A percentile compares a stretch with the other conserved stretches of the same genome.
These are phyloP conservation scores for Carassius carassius DNA, from an alignment of 2,113 vertebrate species.

Conservation along the genomic window DNA sequence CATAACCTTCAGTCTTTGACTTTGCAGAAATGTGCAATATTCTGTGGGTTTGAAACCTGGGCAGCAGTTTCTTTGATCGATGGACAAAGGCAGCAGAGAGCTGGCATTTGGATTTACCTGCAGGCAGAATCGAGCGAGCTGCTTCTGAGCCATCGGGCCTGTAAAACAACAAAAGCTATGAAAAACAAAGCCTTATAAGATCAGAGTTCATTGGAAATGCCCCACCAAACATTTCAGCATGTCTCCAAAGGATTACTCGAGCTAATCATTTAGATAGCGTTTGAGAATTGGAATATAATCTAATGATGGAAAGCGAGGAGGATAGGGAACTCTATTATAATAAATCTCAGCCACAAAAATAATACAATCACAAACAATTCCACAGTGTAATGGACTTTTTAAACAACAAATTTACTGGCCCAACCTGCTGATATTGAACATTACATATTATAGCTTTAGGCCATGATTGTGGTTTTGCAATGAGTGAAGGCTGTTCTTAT, in stretches of 20 bases:
- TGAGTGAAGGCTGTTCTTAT: neutral
- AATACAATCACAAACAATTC: constrained; percentile 18
- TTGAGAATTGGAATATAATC: constrained; percentile 23
- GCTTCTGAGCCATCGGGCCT: constrained; percentile 54
- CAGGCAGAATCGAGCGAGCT: constrained; percentile 61
- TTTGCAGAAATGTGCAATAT: constrained; percentile 66
- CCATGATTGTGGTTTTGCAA: neutral
- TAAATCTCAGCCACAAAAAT: neutral
- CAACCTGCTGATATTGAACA: neutral
- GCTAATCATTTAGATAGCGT: constrained; percentile 18
- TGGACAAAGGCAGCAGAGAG: constrained; percentile 61
- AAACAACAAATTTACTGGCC: neutral
- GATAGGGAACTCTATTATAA: constrained; percentile 3
- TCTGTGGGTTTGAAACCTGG: constrained; percentile 59
- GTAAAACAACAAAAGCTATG: constrained; percentile 25
- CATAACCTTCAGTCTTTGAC: constrained; percentile 62
- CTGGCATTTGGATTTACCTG: constrained; percentile 62
- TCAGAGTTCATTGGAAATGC: constrained; percentile 22
- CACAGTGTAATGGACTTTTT: neutral
- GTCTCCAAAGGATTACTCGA: neutral
- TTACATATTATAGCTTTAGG: neutral
- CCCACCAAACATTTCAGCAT: neutral
- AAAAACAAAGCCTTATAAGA: constrained; percentile 30
- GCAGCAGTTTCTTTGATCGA: constrained; percentile 65
- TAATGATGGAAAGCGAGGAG: neutral